Conservation (phyloP, 1,140 invertebrate species). For the Pemphigus obesinymphae region DNA sequence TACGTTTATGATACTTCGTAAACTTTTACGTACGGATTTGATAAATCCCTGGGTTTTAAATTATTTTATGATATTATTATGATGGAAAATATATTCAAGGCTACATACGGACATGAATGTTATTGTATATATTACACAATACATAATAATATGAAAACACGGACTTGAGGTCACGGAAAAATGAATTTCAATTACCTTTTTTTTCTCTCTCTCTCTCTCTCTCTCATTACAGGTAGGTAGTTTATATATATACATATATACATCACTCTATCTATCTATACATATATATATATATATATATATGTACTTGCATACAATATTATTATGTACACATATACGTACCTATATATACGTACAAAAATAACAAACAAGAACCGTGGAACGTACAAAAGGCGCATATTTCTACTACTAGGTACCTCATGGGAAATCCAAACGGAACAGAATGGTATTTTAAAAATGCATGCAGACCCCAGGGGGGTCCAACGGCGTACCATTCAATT, state of each 20-base stretch:
- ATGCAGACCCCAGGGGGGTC: constrained; percentile 2
- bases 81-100: no score
- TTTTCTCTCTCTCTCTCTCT: background rate
- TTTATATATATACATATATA: no score
- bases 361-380: background rate
- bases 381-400: constrained; percentile 19
- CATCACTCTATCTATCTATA: background rate
- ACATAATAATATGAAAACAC: background rate
- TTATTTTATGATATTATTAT: background rate
- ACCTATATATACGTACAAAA: background rate
- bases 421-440: constrained; percentile 39
- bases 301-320: no score
- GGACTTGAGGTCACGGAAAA: background rate
- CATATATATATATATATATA: background rate
- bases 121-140: no score
- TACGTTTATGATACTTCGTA: background rate
- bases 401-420: constrained; percentile 27
- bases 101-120: background rate
- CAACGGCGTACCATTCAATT: constrained; percentile 26
- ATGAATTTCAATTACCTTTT: background rate
- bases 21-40: background rate
- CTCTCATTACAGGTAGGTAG: no score
- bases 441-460: constrained; percentile 37
- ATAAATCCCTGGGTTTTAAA: background rate
- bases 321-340: background rate